Percentiles rank a stretch among this genome's conserved stretches.
phyloP scores from a whole-genome alignment of 2,888 invertebrate genomes.

The Melanotus villosus region DNA sequence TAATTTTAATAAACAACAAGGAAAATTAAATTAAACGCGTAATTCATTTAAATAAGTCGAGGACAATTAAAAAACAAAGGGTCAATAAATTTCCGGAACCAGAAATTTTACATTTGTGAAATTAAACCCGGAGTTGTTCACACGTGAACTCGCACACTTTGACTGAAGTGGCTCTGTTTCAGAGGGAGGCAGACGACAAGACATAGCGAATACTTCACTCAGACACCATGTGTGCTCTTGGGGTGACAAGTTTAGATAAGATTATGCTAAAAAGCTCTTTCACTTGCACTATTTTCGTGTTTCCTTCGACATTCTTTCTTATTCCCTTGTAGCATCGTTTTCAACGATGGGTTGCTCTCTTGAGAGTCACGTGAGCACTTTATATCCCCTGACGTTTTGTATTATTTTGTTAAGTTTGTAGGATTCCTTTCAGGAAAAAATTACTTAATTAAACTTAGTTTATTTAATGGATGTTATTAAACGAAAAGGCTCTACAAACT shows the following conservation, averaged over 20 bases:
- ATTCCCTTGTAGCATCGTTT: conserved; percentile 24
- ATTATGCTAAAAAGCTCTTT: conserved; percentile 54
- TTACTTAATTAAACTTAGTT: no score
- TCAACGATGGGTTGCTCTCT: conserved; percentile 35
- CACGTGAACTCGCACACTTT: conserved; percentile 52
- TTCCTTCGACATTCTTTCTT: conserved; percentile 29
- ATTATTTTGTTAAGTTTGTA: not conserved
- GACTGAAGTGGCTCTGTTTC: conserved; percentile 50
- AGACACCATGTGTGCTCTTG: conserved; percentile 51
- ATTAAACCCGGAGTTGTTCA: conserved; percentile 46
- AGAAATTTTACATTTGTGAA: conserved; percentile 30
- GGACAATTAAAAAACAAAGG: no score
- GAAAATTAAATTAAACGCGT: no score
- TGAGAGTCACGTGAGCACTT: conserved; percentile 7
- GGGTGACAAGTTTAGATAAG: conserved; percentile 58
- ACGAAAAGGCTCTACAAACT: no score
- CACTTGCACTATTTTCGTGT: conserved; percentile 23
- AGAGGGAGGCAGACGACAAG: conserved; percentile 49
- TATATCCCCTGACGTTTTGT: not conserved
- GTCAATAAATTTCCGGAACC: no score
- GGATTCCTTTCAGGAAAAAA: not conserved
- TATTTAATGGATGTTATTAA: no score
- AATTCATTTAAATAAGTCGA: no score
- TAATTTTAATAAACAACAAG: no score
- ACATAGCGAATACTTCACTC: conserved; percentile 51